These are phyloP conservation scores for Dicaeum eximium DNA, from an alignment of 2,113 vertebrate species.

Conservation along the genomic window DNA sequence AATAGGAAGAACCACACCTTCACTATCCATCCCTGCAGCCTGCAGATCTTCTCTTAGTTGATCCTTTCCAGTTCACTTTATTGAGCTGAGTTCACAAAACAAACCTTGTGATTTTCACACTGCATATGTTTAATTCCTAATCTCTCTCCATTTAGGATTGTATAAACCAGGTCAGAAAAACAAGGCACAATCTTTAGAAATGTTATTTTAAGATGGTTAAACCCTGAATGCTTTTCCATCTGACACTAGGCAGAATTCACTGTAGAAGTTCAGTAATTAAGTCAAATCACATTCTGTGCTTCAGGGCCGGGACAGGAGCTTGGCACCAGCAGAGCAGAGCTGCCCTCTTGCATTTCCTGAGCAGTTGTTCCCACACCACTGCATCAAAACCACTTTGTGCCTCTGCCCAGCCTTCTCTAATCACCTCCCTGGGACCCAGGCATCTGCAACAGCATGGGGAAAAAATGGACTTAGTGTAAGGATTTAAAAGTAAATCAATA, in stretches of 20 bases:
- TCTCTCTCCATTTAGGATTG: not conserved
- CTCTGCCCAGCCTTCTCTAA: not conserved
- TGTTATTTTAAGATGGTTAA: not conserved
- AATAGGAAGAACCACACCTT: not conserved
- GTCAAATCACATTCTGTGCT: constrained; percentile 22
- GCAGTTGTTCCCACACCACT: constrained; percentile 6
- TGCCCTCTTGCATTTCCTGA: constrained; percentile 58
- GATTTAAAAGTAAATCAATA: not conserved
- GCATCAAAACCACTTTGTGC: not conserved
- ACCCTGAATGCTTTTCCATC: not conserved
- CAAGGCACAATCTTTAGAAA: not conserved
- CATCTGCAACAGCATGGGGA: not conserved
- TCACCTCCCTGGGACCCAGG: not conserved
- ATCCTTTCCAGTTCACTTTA: not conserved
- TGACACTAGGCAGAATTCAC: not conserved
- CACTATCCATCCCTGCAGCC: accelerated
- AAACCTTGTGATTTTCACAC: not conserved
- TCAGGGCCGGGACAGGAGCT: not conserved
- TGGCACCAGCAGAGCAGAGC: not conserved
- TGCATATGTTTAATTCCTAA: not conserved
- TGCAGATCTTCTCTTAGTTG: not conserved
- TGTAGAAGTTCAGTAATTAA: constrained; percentile 49
- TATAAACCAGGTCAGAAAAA: not conserved
- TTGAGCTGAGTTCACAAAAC: not conserved
- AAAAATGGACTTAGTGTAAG: not conserved